Conservation (phyloP, 2,113 vertebrate genomes). For the Anarhynchus alexandrinus region DNA sequence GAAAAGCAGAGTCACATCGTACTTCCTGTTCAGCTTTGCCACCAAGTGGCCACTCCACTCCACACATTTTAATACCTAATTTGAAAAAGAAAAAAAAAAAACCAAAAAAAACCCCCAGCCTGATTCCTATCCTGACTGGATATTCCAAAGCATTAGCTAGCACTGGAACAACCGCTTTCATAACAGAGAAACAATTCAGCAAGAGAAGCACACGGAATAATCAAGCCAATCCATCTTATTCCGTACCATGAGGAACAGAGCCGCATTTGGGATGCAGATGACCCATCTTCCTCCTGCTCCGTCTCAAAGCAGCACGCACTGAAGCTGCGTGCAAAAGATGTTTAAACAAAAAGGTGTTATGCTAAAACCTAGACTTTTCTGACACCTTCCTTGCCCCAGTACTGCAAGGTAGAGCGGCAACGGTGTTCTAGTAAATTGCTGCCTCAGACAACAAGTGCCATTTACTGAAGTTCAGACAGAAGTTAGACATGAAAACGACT, state of each 20-base stretch:
- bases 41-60: constrained; percentile 10
- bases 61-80: background rate
- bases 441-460: background rate
- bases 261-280: background rate
- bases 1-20: background rate
- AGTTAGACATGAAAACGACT: background rate
- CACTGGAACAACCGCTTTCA: background rate
- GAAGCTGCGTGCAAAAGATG: background rate
- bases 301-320: background rate
- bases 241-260: background rate
- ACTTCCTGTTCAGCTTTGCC: constrained; percentile 41
- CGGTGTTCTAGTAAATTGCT: background rate
- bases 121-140: background rate
- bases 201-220: background rate
- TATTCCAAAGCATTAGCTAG: background rate
- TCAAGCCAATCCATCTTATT: background rate
- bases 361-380: background rate
- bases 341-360: background rate
- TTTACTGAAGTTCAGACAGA: background rate
- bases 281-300: background rate
- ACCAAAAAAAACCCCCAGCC: too few species aligned
- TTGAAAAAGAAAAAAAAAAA: background rate
- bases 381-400: background rate
- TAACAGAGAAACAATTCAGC: background rate
- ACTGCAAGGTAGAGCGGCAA: background rate